Percentiles rank a stretch among this genome's conserved stretches.
These are phyloP conservation scores for Sceloporus undulatus DNA, from an alignment of 2,113 vertebrate species.

Conservation along the genomic window DNA sequence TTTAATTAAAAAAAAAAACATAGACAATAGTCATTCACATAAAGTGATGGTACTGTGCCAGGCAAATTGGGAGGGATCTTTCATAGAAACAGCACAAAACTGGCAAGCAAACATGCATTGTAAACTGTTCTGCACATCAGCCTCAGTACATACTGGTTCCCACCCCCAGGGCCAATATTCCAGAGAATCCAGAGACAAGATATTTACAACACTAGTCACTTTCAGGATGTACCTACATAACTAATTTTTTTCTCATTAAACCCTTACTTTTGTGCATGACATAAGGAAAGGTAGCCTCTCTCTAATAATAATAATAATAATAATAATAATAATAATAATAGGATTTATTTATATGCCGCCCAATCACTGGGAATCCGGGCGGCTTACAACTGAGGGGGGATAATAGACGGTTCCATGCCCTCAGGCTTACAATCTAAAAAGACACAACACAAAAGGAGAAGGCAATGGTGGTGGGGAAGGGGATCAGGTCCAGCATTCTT, in stretches of 20 bases:
- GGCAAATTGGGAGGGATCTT: constrained; percentile 1
- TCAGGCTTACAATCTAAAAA: too few species aligned
- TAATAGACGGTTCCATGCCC: too few species aligned
- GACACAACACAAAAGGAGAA: too few species aligned
- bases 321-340: too few species aligned
- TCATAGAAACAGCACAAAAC: neutral
- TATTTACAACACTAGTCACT: neutral
- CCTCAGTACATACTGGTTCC: neutral
- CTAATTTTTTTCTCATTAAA: neutral
- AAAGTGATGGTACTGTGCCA: neutral
- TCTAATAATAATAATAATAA: neutral
- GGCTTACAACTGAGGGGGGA: too few species aligned
- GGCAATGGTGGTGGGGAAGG: too few species aligned
- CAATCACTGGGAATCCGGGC: too few species aligned
- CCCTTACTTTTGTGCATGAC: neutral
- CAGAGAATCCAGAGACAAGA: neutral
- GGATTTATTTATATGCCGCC: too few species aligned
- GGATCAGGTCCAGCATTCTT: too few species aligned
- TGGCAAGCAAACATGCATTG: neutral
- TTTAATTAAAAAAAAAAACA: constrained; percentile 10
- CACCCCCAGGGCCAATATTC: neutral
- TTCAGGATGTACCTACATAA: neutral
- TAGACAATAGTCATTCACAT: neutral
- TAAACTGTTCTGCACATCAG: neutral
- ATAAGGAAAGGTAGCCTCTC: neutral